Base-by-base conservation (phyloP, 2,113 vertebrate species). In the Dicrurus megarhynchus region DNA sequence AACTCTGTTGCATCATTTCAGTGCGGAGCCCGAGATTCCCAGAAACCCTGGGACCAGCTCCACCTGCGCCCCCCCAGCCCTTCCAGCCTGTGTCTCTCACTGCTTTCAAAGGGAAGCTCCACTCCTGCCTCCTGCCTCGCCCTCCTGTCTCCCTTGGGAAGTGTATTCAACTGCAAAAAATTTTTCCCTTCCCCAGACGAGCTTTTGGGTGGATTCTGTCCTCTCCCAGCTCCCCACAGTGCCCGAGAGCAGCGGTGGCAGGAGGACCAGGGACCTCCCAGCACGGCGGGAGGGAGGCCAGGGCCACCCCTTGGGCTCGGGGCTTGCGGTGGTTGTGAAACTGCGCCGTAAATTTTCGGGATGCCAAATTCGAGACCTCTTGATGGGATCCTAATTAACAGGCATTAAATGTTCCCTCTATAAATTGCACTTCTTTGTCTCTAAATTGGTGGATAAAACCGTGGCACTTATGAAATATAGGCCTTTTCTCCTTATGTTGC, bases 361-460 rank as follows among this genome's bases (percentile, higher is more conserved):
- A 53, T 57, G 85, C 67, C 74, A 10, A 94, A 92, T 44, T 3
- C 12, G 27, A 80, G 90, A 85, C 70, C 87, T 90, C 93, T 94
- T 11, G 67, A 92, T 81, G 91, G 70, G 87, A 79, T 91, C 46
- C 82, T 86, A 96, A 96, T 96, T 88, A 94, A 52, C 71, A 88
- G 85, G 71, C 68, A 85, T 90, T 90, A 95, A 91, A 73, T 49
- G 85, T 70, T 96, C 82, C 79, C 92, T 90, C 90, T 86, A 87
- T 93, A 95, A 93, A 96, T 93, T 83, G 68, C 55, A 1, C 71
- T 93, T 65, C 90, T 97, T 96, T 96, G 90, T 92, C 93, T 95
- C 87, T 74, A 95, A 94, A 96, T 81, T 88, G 93, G 93, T 90
- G 87, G 92, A 65, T 94, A 92, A 95, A 96, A 47, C 89, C 90